Base-by-base conservation (phyloP, 2,888 invertebrate species). In the Nomada lathburiana region DNA sequence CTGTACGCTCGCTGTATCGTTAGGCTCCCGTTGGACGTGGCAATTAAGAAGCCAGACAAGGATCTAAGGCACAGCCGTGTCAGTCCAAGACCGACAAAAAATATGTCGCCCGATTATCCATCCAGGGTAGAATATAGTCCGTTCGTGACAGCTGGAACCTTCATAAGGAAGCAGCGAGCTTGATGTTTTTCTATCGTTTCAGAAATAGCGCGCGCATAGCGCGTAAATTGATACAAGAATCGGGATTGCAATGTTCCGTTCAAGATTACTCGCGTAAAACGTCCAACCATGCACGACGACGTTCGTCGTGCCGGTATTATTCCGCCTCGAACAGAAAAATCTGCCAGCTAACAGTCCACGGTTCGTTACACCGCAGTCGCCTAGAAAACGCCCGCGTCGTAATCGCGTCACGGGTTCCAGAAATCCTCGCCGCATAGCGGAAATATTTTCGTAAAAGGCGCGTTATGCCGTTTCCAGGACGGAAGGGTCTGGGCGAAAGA, bases 1-100 rank as follows among this genome's bases (percentile, higher is more conserved):
- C 36, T 7, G 60, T 64, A 81, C 23, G 72, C 52, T 59, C 63
- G 80, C 42, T 64, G 42, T 82, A 78, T 78, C 84, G 74, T 50
- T 60, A 47, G 59, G 16, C 52, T 11, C n/a, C 68, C 10, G 42
- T 13, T 55, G 73, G 70, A 68, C 75, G 55, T 67, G 62, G 60
- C 75, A 86, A 84, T 86, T 82, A 84, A 85, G 57, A 70, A 36
- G 77, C 69, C 63, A 26, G 77, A 64, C 74, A 47, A 60, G 53
- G 59, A 79, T 72, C 67, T 62, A 13, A 16, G 11, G 42, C 18
- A 18, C 20, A 4, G 20, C n/a, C 13, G 62, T 47, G 11, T 29
- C 53, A 1, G 44, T 44, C 16, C 9, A 3, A 16, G 7, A 18
- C 42, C 13, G 62, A 26, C 44, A 68, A 68, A 52, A 73, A 72